A percentile compares a stretch with the other conserved stretches of the same genome.
Conservation (phyloP, 1,140 invertebrate species). For the Cotesia vestalis region DNA sequence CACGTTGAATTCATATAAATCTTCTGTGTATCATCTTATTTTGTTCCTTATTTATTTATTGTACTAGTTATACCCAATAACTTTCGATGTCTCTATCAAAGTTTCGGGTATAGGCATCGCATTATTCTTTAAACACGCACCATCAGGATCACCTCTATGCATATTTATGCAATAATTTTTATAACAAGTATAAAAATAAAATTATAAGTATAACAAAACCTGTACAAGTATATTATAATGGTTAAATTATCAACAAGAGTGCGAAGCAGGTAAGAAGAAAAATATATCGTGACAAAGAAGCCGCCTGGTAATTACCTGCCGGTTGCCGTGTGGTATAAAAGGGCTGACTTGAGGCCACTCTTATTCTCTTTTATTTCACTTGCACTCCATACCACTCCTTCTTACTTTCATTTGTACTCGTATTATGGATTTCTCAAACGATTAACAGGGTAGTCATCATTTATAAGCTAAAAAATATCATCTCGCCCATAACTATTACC, state of each 20-base stretch:
- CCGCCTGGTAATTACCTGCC: conserved; percentile 47
- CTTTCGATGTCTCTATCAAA: conserved; percentile 19
- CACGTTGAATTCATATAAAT: conserved; percentile 33
- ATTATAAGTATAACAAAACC: background rate
- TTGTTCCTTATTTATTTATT: conserved; percentile 1
- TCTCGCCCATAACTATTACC: background rate
- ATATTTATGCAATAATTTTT: background rate
- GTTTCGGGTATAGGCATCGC: background rate
- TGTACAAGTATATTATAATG: conserved; percentile 7
- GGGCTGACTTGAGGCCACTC: conserved; percentile 8
- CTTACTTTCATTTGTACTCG: background rate
- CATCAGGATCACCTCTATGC: background rate
- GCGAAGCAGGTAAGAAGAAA: conserved; percentile 40
- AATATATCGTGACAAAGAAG: conserved; percentile 41
- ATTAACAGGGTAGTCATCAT: background rate
- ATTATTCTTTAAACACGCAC: background rate
- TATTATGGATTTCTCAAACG: background rate
- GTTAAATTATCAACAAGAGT: background rate
- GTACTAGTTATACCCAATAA: background rate
- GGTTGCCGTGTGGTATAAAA: conserved; percentile 2
- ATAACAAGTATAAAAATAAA: background rate
- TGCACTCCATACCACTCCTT: background rate
- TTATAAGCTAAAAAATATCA: conserved; percentile 10
- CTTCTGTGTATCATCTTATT: conserved; percentile 9
- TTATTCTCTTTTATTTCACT: conserved; percentile 2